Evolutionary conservation across 2,113 vertebrate species (phyloP), one percentile per base, ranked within the genome.

Genomic region (Dunckerocampus dactyliophorus): DNA sequence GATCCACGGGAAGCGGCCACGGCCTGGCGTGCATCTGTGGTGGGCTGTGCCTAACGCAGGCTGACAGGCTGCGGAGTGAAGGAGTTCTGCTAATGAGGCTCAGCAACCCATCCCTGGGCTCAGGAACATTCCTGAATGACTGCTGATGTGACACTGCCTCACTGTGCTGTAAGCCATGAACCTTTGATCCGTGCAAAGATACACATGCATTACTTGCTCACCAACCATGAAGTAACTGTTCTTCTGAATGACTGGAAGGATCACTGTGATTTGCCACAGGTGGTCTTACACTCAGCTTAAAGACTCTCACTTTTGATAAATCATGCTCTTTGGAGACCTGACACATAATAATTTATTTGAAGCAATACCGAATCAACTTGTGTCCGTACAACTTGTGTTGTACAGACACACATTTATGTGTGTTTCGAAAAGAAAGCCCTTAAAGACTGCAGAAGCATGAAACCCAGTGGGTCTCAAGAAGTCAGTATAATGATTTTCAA

Each of bases 31-130:
- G 88, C 77, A 75, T 91, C 89, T 87, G 91, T 92, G 88, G 90
- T 85, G 82, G 87, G 81, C 89, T 88, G 88, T 90, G 79, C 84
- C 89, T 92, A 90, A 95, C 87, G 67, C 51, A 82, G 89, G 87
- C 89, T 93, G 94, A 94, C 60, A 87, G 81, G 89, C 89, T 88
- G 87, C 90, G 91, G 91, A 86, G 77, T 76, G 83, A 79, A 79
- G 90, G 92, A 92, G 91, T 89, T 80, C 85, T 56, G 71, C 86
- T 92, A 91, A 91, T 90, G 89, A 92, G 90, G 92, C 73, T 83
- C 77, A 78, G 70, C 71, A 83, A 85, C 81, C 87, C 88, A 91
- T 92, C 89, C 80, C 83, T 75, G 80, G 60, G 71, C 84, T 66
- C 63, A 76, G 60, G 72, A 73, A 83, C 87, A 89, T 90, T 90